phyloP scores from a whole-genome alignment of 2,113 vertebrate species.

The Anguilla japonica region DNA sequence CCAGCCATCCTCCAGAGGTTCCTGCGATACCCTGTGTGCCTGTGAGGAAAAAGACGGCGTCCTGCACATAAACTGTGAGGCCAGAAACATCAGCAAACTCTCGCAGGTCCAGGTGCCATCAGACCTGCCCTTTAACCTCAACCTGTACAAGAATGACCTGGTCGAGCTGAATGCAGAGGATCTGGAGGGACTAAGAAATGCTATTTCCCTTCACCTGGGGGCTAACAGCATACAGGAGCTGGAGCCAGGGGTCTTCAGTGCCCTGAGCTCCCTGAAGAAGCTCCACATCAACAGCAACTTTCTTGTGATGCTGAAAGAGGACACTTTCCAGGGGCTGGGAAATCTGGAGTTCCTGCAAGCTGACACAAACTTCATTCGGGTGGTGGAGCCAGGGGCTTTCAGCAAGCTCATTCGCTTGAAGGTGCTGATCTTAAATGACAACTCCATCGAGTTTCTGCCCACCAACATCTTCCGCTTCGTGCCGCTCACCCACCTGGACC shows the following conservation, averaged over 20 bases:
- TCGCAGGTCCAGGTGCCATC: constrained; percentile 84
- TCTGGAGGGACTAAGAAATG: constrained; percentile 82
- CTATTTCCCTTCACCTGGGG: constrained; percentile 89
- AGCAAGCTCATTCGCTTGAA: constrained; percentile 94
- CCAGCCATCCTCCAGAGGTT: constrained; percentile 68
- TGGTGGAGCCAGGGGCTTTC: constrained; percentile 94
- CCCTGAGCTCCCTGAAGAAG: constrained; percentile 85
- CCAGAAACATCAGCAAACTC: constrained; percentile 83
- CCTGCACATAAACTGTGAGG: constrained; percentile 89
- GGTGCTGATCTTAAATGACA: constrained; percentile 97
- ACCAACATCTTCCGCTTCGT: constrained; percentile 93
- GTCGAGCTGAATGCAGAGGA: constrained; percentile 80
- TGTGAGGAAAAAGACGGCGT: constrained; percentile 89
- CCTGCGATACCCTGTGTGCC: constrained; percentile 82
- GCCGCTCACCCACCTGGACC: constrained; percentile 93
- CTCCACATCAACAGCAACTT: constrained; percentile 98
- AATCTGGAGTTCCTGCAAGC: constrained; percentile 96
- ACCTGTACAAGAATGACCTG: constrained; percentile 88
- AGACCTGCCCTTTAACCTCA: constrained; percentile 86
- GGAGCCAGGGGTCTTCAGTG: constrained; percentile 87
- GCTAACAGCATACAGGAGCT: constrained; percentile 94
- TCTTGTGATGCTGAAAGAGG: constrained; percentile 89
- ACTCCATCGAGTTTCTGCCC: constrained; percentile 90
- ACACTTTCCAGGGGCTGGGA: constrained; percentile 90
- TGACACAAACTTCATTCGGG: constrained; percentile 95